Conservation (phyloP, 1,140 invertebrate genomes). For the Sweltsa coloradensis region DNA sequence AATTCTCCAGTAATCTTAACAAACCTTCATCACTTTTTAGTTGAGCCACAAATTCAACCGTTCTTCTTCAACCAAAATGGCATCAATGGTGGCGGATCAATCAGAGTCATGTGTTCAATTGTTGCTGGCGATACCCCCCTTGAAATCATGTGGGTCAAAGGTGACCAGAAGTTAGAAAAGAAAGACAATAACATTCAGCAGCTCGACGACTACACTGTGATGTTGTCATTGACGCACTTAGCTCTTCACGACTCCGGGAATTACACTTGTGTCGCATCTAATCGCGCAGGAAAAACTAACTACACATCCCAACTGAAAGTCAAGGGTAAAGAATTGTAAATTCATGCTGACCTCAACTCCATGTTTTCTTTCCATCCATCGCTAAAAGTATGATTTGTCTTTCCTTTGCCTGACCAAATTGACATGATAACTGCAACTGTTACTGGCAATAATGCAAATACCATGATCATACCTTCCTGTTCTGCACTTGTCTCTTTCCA, state of each 20-base stretch:
- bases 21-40: constrained; percentile 31
- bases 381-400: no score
- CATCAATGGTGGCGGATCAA: constrained; percentile 51
- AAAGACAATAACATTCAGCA: constrained; percentile 19
- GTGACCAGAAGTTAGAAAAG: constrained; percentile 32
- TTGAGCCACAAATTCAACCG: constrained; percentile 49
- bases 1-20: no score
- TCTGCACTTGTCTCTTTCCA: no score
- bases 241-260: constrained; percentile 43
- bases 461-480: no score
- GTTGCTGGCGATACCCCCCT: constrained; percentile 62
- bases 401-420: no score
- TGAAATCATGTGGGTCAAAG: constrained; percentile 51
- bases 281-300: constrained; percentile 46
- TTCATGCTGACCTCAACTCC: no score
- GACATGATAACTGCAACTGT: no score
- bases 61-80: constrained; percentile 45
- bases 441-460: no score
- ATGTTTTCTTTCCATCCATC: no score
- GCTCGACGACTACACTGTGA: constrained; percentile 25
- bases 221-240: constrained; percentile 26
- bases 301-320: constrained; percentile 43
- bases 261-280: constrained; percentile 60
- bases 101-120: constrained; percentile 57
- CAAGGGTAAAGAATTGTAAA: no score